These are phyloP conservation scores for Urocitellus parryii DNA, from an alignment of 2,113 vertebrate genomes.

Conservation along the genomic window DNA sequence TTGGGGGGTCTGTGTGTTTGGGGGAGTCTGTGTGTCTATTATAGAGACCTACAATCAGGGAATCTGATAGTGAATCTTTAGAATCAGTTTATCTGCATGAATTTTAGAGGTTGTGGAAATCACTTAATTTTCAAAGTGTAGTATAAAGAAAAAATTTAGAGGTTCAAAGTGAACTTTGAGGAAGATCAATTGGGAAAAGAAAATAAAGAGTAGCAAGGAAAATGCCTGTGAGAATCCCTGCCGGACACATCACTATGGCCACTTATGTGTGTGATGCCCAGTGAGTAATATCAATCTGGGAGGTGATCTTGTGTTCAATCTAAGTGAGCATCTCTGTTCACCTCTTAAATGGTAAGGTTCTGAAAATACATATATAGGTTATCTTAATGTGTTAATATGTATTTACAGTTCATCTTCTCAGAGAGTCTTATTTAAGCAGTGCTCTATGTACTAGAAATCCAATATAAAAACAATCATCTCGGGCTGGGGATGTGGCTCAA, in stretches of 20 bases:
- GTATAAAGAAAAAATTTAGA: neutral
- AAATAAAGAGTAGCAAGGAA: neutral
- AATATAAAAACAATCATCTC: neutral
- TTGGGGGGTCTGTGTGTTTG: too few species aligned
- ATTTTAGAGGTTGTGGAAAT: neutral
- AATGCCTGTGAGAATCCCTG: neutral
- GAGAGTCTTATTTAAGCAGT: neutral
- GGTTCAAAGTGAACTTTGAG: neutral
- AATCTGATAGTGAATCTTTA: neutral
- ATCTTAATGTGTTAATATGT: neutral
- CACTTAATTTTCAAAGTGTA: neutral
- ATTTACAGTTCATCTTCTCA: neutral
- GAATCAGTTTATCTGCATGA: neutral
- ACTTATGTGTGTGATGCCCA: neutral
- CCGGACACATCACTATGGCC: fast-evolving
- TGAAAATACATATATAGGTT: neutral
- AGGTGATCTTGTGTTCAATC: neutral
- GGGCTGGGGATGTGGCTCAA: too few species aligned
- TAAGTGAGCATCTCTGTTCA: neutral
- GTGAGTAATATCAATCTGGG: too few species aligned
- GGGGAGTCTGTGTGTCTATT: neutral
- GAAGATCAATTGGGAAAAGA: neutral
- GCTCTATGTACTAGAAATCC: neutral
- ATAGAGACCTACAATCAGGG: neutral
- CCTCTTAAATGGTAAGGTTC: neutral